These are phyloP conservation scores for Gallinago undulata DNA, from an alignment of 2,113 vertebrate genomes.

Conservation along the genomic window DNA sequence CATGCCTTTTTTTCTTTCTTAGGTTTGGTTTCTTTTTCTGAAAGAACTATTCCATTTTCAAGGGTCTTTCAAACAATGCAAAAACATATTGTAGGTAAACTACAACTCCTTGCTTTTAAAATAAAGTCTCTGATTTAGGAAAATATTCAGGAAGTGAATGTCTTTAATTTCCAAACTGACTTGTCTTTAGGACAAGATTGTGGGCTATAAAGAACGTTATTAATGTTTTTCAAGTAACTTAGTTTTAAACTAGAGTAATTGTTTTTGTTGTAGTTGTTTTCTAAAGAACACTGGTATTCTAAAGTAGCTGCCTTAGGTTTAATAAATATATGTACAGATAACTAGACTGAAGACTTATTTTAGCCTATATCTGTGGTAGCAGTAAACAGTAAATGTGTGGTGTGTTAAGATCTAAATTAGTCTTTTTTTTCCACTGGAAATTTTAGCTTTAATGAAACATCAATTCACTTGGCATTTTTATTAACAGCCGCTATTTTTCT, in stretches of 20 bases:
- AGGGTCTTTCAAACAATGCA: neutral
- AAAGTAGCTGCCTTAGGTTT: neutral
- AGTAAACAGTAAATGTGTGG: neutral
- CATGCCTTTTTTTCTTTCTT: neutral
- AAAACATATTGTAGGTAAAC: neutral
- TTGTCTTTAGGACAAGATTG: neutral
- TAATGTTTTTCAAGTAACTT: neutral
- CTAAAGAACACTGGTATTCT: neutral
- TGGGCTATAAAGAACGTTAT: neutral
- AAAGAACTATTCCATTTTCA: neutral
- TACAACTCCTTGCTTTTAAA: neutral
- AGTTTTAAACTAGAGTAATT: neutral
- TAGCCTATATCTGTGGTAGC: neutral
- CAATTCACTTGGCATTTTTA: neutral
- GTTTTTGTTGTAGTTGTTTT: neutral
- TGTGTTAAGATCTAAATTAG: neutral
- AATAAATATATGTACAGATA: neutral
- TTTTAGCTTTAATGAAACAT: neutral
- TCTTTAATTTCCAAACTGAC: neutral
- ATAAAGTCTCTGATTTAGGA: neutral
- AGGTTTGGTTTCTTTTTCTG: neutral
- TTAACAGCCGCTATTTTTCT: neutral
- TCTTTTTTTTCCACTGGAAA: neutral
- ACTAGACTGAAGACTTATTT: neutral
- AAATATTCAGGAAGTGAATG: neutral